A percentile compares a stretch with the other conserved stretches of the same genome.
These are phyloP conservation scores for Tachycineta bicolor DNA, from an alignment of 2,113 vertebrate genomes.

Conservation along the genomic window DNA sequence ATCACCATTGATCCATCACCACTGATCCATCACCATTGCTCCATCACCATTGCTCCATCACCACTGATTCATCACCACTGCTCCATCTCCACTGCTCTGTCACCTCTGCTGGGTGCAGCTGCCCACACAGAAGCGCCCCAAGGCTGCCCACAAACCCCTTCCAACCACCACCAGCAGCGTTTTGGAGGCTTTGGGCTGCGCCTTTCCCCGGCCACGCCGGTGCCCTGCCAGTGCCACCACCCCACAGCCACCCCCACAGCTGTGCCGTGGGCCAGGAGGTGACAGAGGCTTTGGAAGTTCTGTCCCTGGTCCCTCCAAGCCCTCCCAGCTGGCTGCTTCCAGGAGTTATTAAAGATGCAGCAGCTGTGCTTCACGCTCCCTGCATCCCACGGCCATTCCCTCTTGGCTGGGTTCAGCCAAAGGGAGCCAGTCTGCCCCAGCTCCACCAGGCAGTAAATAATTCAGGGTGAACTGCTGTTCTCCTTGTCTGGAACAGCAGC, in stretches of 20 bases:
- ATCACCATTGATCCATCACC: background rate
- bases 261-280: fast-evolving
- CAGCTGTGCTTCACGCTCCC: background rate
- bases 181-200: background rate
- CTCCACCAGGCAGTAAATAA: background rate
- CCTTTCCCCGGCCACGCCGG: background rate
- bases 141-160: background rate
- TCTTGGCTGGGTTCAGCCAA: background rate
- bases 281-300: fast-evolving
- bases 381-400: background rate
- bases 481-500: background rate
- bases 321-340: background rate
- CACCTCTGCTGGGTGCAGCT: background rate
- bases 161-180: fast-evolving
- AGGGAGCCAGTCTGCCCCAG: background rate
- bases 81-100: background rate
- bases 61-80: background rate
- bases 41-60: too few species aligned
- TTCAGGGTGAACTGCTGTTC: conserved; percentile 40
- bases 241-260: fast-evolving
- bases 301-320: background rate
- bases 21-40: too few species aligned
- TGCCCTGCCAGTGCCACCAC: background rate
- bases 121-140: background rate
- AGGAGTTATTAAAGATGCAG: background rate